phyloP scores from a whole-genome alignment of 2,113 vertebrate species.

The Accipiter virgatus region DNA sequence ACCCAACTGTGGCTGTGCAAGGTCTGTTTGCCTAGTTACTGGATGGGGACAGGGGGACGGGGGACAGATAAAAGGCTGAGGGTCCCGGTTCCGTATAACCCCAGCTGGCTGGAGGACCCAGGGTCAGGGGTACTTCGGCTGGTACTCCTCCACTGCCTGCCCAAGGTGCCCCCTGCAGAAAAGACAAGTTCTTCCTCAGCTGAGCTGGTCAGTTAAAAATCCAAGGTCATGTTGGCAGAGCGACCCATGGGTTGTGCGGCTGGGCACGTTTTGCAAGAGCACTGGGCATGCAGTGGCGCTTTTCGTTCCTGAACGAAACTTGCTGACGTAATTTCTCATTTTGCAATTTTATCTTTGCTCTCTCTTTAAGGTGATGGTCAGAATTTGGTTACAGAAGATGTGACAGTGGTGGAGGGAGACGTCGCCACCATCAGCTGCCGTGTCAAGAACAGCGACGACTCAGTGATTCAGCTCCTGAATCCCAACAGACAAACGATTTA shows the following conservation, averaged over 20 bases:
- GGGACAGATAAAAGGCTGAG: no score
- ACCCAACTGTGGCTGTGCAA: accelerated
- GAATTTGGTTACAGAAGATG: conserved; percentile 91
- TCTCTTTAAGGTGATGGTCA: conserved; percentile 79
- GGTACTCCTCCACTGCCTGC: not conserved
- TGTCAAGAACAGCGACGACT: conserved; percentile 93
- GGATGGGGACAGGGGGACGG: not conserved
- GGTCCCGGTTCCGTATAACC: accelerated
- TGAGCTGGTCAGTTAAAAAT: not conserved
- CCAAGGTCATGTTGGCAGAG: not conserved
- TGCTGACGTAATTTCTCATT: accelerated
- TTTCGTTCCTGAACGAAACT: accelerated
- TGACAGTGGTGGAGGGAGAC: conserved; percentile 82
- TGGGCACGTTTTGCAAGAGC: not conserved
- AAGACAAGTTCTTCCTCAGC: accelerated
- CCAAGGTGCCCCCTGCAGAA: not conserved
- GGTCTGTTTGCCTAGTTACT: accelerated
- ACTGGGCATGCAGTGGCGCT: accelerated
- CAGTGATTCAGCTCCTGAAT: conserved; percentile 96
- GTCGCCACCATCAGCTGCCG: conserved; percentile 85
- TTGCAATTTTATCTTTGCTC: not conserved
- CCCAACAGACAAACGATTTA: conserved; percentile 97
- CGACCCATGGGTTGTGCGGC: not conserved
- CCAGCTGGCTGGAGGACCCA: not conserved
- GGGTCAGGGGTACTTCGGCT: accelerated